Evolutionary conservation across 2,113 vertebrate genomes (phyloP).

Genomic region (Podarcis cretensis): DNA sequence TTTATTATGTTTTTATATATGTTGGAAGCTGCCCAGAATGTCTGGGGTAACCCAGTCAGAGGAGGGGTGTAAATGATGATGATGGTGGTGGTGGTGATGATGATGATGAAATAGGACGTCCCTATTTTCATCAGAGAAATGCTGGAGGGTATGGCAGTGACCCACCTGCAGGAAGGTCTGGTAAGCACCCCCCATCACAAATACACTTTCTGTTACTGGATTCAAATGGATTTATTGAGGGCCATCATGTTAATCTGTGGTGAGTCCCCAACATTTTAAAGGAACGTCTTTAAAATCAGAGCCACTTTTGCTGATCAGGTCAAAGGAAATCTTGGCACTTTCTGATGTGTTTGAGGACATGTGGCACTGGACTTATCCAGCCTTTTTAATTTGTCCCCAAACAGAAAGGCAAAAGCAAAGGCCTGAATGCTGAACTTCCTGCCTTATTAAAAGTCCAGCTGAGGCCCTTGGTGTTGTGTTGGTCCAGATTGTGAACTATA

Average conservation of each 20-base stretch:
- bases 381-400: slow-evolving; percentile 10
- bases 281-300: background rate
- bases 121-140: no score
- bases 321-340: background rate
- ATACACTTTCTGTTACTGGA: background rate
- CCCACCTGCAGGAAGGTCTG: no score
- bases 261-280: background rate
- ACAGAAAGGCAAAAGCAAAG: background rate
- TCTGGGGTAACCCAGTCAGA: no score
- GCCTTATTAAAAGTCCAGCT: slow-evolving; percentile 21
- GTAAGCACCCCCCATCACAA: no score
- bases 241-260: no score
- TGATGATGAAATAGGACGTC: no score
- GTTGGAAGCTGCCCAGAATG: no score
- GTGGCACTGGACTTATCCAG: background rate
- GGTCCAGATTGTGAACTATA: slow-evolving; percentile 26
- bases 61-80: no score
- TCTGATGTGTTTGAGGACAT: background rate
- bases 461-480: background rate
- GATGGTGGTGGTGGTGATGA: no score
- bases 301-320: background rate
- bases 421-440: slow-evolving; percentile 8
- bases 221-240: background rate
- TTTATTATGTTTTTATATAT: no score
- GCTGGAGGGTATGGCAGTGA: no score